Conservation (phyloP, 1,140 invertebrate genomes). For the Lerema accius region DNA sequence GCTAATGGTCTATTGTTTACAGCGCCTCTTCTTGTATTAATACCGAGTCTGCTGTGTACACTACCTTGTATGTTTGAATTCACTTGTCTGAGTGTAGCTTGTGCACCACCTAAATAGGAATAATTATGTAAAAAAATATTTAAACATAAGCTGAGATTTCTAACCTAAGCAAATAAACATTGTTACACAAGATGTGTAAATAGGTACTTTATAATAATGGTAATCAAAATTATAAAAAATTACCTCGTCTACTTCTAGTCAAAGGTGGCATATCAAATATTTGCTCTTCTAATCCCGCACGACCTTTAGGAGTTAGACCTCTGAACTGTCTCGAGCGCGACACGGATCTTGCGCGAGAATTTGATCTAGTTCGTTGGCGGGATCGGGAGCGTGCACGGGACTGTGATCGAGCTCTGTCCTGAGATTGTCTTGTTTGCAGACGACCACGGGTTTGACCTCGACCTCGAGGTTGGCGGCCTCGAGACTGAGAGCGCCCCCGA, state of each 20-base stretch:
- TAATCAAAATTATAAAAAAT: conserved; percentile 28
- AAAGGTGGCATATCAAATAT: conserved; percentile 57
- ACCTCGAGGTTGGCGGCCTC: conserved; percentile 41
- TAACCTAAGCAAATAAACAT: too few relatives aligned
- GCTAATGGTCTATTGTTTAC: conserved; percentile 62
- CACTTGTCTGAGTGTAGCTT: conserved; percentile 49
- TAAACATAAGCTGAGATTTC: too few relatives aligned
- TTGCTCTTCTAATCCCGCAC: conserved; percentile 66
- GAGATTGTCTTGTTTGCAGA: conserved; percentile 37
- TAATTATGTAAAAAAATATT: too few relatives aligned
- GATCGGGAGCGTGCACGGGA: conserved; percentile 59
- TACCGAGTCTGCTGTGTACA: conserved; percentile 69
- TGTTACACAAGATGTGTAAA: too few relatives aligned
- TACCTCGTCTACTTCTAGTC: conserved; percentile 49
- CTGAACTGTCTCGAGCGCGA: conserved; percentile 59
- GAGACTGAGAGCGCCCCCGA: conserved; percentile 48
- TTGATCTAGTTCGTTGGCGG: conserved; percentile 53
- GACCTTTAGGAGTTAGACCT: conserved; percentile 66
- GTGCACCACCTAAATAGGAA: conserved; percentile 53
- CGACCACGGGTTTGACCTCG: conserved; percentile 49
- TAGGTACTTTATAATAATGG: too few relatives aligned
- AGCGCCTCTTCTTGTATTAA: conserved; percentile 51
- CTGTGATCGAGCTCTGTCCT: conserved; percentile 41
- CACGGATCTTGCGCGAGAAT: conserved; percentile 57
- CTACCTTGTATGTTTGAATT: conserved; percentile 57